Evolutionary conservation across 2,113 vertebrate species (phyloP).

Genomic region (Cygnus atratus): DNA sequence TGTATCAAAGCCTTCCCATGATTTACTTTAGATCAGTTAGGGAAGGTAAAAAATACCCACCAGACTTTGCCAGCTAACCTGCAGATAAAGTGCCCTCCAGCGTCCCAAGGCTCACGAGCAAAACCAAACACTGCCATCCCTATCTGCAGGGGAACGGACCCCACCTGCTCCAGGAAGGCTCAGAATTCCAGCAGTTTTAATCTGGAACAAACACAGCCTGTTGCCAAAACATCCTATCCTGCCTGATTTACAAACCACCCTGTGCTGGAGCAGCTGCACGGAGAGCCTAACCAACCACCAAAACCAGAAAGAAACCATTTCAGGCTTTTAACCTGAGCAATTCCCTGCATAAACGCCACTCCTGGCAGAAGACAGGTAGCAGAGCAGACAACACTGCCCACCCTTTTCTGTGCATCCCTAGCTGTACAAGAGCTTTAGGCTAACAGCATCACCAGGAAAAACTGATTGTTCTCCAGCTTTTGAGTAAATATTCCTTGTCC

Average conservation of each 20-base stretch:
- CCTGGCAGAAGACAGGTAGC: background rate
- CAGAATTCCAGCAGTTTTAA: background rate
- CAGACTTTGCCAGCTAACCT: background rate
- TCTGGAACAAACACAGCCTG: background rate
- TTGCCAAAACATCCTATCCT: background rate
- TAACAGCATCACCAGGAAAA: background rate
- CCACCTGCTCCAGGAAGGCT: background rate
- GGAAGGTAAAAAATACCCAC: background rate
- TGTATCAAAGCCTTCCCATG: background rate
- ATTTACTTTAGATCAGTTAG: background rate
- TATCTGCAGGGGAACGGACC: background rate
- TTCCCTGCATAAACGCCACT: background rate
- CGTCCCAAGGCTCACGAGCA: background rate
- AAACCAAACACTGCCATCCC: background rate
- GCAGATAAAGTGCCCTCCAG: background rate
- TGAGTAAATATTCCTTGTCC: background rate
- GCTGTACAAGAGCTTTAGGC: background rate
- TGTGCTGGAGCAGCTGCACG: accelerated
- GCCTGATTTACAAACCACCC: background rate
- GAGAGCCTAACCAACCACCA: background rate
- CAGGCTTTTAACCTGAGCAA: background rate
- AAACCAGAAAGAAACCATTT: background rate
- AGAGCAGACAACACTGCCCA: background rate
- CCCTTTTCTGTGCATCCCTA: background rate
- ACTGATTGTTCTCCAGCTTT: background rate